These are phyloP conservation scores for Solenodon paradoxus DNA, from an alignment of 2,113 vertebrate species.

Conservation along the genomic window DNA sequence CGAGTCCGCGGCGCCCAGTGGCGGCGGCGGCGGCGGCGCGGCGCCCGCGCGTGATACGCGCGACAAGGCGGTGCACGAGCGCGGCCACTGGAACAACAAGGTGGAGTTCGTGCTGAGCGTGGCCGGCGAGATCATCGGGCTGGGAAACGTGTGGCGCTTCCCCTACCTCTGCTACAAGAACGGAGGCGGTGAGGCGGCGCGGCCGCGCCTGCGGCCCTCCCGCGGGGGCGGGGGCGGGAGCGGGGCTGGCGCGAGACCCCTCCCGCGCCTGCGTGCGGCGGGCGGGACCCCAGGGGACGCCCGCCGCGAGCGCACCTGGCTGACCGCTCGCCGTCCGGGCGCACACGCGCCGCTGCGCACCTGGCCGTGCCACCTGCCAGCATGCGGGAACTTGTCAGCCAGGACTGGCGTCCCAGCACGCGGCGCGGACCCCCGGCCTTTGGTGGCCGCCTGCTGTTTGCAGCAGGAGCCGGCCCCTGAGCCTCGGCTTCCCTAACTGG, in stretches of 20 bases:
- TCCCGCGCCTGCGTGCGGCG: not conserved
- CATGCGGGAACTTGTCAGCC: not conserved
- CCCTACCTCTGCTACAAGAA: slow-evolving; percentile 99
- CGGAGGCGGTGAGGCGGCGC: slow-evolving; percentile 92
- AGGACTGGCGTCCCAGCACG: not conserved
- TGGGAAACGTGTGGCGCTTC: slow-evolving; percentile 99
- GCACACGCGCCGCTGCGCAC: not conserved
- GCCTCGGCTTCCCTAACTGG: not conserved
- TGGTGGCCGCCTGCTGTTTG: too few relatives aligned
- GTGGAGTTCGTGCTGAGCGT: slow-evolving; percentile 98
- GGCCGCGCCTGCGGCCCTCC: rapidly evolving
- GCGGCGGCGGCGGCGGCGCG: slow-evolving; percentile 85
- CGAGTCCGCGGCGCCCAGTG: slow-evolving; percentile 90
- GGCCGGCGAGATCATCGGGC: slow-evolving; percentile 97
- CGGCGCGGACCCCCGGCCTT: not conserved
- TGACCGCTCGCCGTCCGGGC: too few relatives aligned
- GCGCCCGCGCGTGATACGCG: slow-evolving; percentile 85
- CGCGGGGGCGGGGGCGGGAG: not conserved
- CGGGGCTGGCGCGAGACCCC: not conserved
- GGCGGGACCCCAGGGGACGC: not conserved
- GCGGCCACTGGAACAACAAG: slow-evolving; percentile 99
- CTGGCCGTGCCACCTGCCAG: not conserved
- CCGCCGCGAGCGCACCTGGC: not conserved
- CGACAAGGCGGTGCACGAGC: slow-evolving; percentile 92
- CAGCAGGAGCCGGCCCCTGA: not conserved